phyloP scores from a whole-genome alignment of 2,888 invertebrate species.

The Pomacea canaliculata region DNA sequence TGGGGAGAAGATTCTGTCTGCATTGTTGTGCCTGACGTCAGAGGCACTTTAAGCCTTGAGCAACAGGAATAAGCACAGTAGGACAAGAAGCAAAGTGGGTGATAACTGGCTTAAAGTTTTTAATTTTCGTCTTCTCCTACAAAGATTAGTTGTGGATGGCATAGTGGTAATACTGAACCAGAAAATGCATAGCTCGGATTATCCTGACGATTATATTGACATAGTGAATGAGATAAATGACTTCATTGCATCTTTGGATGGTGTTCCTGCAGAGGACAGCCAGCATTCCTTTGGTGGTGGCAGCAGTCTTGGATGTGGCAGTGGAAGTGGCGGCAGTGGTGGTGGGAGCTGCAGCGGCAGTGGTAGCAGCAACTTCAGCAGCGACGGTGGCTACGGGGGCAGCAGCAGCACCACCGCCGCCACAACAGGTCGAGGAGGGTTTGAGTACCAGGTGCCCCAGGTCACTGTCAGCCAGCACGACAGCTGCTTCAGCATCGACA shows the following conservation, averaged over 20 bases:
- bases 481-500: slow-evolving; percentile 27
- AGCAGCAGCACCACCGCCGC: slow-evolving; percentile 27
- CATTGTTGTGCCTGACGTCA: no score
- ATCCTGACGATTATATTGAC: slow-evolving; percentile 57
- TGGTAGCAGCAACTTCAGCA: slow-evolving; percentile 20
- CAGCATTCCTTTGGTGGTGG: not conserved
- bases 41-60: no score
- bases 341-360: slow-evolving; percentile 27
- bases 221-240: slow-evolving; percentile 63
- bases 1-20: no score
- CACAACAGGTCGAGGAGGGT: slow-evolving; percentile 8
- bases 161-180: no score
- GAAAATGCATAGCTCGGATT: slow-evolving; percentile 30
- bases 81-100: no score
- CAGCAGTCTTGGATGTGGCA: slow-evolving; percentile 12
- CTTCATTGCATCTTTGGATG: slow-evolving; percentile 57
- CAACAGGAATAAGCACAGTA: no score
- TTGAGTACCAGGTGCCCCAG: slow-evolving; percentile 10
- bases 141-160: no score
- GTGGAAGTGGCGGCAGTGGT: slow-evolving; percentile 23
- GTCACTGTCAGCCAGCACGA: not conserved
- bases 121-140: no score
- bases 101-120: no score
- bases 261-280: slow-evolving; percentile 38
- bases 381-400: slow-evolving; percentile 31